Conservation (phyloP, 2,888 invertebrate species). For the Pheosia gnoma region DNA sequence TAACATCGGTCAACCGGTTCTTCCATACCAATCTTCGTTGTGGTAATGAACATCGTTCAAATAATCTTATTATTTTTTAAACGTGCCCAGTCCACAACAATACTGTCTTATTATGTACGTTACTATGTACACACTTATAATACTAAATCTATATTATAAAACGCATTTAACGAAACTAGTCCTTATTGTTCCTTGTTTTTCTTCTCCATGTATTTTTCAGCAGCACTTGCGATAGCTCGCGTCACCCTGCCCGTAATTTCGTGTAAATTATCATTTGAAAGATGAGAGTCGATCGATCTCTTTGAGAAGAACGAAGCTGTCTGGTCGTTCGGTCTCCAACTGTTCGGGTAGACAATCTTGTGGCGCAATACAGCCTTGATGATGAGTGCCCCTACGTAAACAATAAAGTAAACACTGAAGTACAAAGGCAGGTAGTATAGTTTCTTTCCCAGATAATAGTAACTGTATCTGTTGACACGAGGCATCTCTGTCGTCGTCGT, state of each 20-base stretch:
- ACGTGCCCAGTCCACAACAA: conserved; percentile 77
- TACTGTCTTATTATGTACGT: conserved; percentile 15
- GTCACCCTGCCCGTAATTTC: conserved; percentile 77
- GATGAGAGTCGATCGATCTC: conserved; percentile 69
- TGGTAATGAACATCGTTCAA: conserved; percentile 76
- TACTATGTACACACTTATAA: neutral
- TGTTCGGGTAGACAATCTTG: conserved; percentile 87
- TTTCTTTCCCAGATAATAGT: conserved; percentile 90
- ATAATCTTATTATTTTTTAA: conserved; percentile 45
- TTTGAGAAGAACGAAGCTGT: conserved; percentile 74
- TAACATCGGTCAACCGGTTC: neutral
- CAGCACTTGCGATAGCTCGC: conserved; percentile 68
- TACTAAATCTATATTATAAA: conserved; percentile 12
- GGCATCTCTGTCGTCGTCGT: conserved; percentile 81
- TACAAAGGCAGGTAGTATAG: conserved; percentile 90
- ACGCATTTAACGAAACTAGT: neutral
- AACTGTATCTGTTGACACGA: conserved; percentile 87
- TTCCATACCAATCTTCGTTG: conserved; percentile 50
- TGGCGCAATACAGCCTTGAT: conserved; percentile 89
- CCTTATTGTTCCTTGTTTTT: conserved; percentile 29
- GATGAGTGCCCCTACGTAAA: conserved; percentile 88
- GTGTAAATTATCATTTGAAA: conserved; percentile 77
- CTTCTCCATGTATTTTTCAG: conserved; percentile 66
- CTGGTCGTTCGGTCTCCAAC: conserved; percentile 73
- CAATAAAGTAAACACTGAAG: conserved; percentile 88